Percentiles rank a stretch among this genome's conserved stretches.
Evolutionary conservation across 92 coral and sea anemone species (phyloP).

Genomic region (Diadumene lineata): DNA sequence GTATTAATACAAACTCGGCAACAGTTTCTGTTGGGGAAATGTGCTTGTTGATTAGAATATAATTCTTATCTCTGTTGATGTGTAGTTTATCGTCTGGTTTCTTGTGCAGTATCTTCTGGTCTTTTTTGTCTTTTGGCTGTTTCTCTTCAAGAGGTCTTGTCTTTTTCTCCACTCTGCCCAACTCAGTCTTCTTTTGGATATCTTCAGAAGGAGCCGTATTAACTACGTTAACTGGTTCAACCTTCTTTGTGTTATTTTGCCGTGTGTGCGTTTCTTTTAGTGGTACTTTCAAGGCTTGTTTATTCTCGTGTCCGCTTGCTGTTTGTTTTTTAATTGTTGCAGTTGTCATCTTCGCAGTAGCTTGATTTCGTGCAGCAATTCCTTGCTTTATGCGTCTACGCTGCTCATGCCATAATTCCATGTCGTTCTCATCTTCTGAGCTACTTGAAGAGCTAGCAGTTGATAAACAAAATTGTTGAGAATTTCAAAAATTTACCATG

Average conservation of each 20-base stretch:
- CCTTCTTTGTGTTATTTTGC: neutral
- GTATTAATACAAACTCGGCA: slow-evolving; percentile 20
- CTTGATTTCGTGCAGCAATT: slow-evolving; percentile 20
- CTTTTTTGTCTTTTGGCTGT: neutral
- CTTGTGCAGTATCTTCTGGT: neutral
- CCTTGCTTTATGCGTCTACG: slow-evolving; percentile 57
- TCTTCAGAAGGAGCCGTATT: no score
- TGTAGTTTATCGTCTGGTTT: slow-evolving; percentile 3
- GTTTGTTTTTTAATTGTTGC: slow-evolving; percentile 1
- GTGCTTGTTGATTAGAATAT: slow-evolving; percentile 6
- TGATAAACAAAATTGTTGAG: no score
- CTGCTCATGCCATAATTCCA: slow-evolving; percentile 65
- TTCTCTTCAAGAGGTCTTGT: neutral
- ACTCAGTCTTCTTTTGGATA: neutral
- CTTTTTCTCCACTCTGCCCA: neutral
- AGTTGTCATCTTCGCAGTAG: neutral
- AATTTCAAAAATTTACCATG: no score
- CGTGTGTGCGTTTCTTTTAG: neutral
- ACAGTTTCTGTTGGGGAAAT: slow-evolving; percentile 16
- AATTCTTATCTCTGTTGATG: neutral
- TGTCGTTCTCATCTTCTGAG: slow-evolving; percentile 67
- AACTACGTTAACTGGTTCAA: neutral
- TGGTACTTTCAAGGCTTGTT: neutral
- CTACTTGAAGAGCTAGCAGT: slow-evolving; percentile 46
- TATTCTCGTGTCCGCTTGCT: neutral